phyloP scores from a whole-genome alignment of 1,140 invertebrate genomes.

The Procambarus clarkii region DNA sequence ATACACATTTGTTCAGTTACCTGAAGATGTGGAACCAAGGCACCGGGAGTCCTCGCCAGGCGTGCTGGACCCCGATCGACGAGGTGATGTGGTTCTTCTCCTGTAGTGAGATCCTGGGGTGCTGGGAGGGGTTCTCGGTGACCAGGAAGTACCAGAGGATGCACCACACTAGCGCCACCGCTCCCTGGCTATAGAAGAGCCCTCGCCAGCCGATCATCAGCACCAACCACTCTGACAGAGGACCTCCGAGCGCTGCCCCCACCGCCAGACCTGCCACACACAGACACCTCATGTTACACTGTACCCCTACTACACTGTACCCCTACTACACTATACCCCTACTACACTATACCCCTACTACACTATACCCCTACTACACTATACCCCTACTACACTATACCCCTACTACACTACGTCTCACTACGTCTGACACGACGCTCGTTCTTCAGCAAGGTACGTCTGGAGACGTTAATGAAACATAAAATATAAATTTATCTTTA shows the following conservation, averaged over 20 bases:
- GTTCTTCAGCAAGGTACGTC: no score
- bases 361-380: no score
- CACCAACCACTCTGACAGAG: slow-evolving; percentile 65
- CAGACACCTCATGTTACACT: not conserved
- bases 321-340: no score
- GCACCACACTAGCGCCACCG: slow-evolving; percentile 88
- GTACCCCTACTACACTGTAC: no score
- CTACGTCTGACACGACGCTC: no score
- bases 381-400: no score
- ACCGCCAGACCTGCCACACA: slow-evolving; percentile 62
- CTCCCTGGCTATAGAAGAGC: slow-evolving; percentile 89
- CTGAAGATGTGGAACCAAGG: slow-evolving; percentile 67
- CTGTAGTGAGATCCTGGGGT: slow-evolving; percentile 88
- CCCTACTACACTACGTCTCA: no score
- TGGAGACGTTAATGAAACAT: no score
- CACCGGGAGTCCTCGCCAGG: slow-evolving; percentile 55
- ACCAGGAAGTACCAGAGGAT: slow-evolving; percentile 89
- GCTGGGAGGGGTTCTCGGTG: slow-evolving; percentile 89
- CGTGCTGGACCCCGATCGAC: slow-evolving; percentile 60
- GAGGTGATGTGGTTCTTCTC: slow-evolving; percentile 79
- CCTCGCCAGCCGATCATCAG: slow-evolving; percentile 83
- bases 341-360: no score
- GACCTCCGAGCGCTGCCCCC: slow-evolving; percentile 67
- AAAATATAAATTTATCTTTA: no score
- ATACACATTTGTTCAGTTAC: not conserved